These are phyloP conservation scores for Brotula barbata DNA, from an alignment of 2,797 vertebrate genomes.

Conservation along the genomic window DNA sequence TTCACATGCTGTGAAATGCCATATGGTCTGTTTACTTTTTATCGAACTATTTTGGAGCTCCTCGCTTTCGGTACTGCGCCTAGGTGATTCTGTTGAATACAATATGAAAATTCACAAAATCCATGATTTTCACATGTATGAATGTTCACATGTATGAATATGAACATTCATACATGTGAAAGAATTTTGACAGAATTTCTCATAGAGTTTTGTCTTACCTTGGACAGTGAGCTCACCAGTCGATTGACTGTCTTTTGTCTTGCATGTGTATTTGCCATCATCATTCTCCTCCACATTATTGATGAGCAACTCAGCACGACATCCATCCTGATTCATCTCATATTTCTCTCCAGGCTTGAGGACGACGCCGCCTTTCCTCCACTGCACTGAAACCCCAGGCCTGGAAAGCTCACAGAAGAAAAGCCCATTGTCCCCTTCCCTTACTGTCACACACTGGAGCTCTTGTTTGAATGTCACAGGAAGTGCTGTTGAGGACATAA, in stretches of 20 bases:
- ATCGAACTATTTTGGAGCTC: conserved; percentile 44
- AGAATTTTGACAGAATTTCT: not conserved
- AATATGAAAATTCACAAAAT: conserved; percentile 16
- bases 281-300: conserved; percentile 82
- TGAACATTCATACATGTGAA: not conserved
- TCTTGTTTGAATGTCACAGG: conserved; percentile 85
- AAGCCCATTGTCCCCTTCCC: conserved; percentile 77
- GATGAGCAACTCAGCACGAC: conserved; percentile 78
- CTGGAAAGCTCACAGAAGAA: conserved; percentile 87
- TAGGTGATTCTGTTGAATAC: conserved; percentile 62
- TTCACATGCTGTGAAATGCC: conserved; percentile 33
- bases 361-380: conserved; percentile 85
- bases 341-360: conserved; percentile 87
- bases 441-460: conserved; percentile 77
- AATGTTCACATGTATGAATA: too few relatives aligned
- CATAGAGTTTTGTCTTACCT: conserved; percentile 72
- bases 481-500: conserved; percentile 70
- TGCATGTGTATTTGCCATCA: conserved; percentile 87
- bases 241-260: conserved; percentile 83
- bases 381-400: conserved; percentile 79
- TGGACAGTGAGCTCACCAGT: conserved; percentile 82
- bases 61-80: conserved; percentile 63
- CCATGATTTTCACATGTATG: not conserved
- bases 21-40: conserved; percentile 25
- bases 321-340: conserved; percentile 82